Evolutionary conservation across 23 tunicate genomes (phyloP), one percentile per base, ranked within the genome.

Genomic region (Ciona savignyi): DNA sequence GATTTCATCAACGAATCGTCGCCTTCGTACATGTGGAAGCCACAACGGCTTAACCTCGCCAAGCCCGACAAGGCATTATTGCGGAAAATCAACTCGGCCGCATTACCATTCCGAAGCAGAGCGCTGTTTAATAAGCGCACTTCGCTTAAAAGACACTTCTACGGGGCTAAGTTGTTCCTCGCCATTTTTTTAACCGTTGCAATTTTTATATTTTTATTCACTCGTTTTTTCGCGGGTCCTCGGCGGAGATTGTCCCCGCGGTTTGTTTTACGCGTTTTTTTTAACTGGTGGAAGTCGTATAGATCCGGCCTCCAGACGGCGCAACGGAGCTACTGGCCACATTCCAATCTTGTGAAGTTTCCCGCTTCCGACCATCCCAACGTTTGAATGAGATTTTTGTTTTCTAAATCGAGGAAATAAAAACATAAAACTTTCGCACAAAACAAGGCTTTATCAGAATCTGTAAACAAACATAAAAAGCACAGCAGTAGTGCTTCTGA

Each of bases 201-300:
- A 11, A 1, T 85, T 34, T 30, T 71, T 30, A 74, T 67, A 25
- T 3, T 70, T 65, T 26, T 78, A 9, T 2, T 72, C 3, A 27
- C 74, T 31, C 84, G 90, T 9, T 26, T 71, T 31, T 33, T 82
- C 4, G 60, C 67, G 22, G 72, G 85, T 4, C 80, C 78, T 24
- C 63, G 97, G 33, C 70, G 89, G 34, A 27, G 91, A 33, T 64
- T 76, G 31, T 66, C 86, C 20, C 74, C 81, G 6, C 79, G 86
- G 27, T 34, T 91, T n/a, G 3, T 85, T 1, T 49, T 88, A 20
- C 74, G 97, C n/a, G 84, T 86, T 48, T 79, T 84, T 32, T 84
- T 90, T 31, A 68, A 83, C 51, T 90, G 97, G 97, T 83, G 89
- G 89, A 90, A 90, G 70, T 30, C 63, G 23, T 21, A 77, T 33